Evolutionary conservation across 2,113 vertebrate species (phyloP).

Genomic region (Erinaceus europaeus): DNA sequence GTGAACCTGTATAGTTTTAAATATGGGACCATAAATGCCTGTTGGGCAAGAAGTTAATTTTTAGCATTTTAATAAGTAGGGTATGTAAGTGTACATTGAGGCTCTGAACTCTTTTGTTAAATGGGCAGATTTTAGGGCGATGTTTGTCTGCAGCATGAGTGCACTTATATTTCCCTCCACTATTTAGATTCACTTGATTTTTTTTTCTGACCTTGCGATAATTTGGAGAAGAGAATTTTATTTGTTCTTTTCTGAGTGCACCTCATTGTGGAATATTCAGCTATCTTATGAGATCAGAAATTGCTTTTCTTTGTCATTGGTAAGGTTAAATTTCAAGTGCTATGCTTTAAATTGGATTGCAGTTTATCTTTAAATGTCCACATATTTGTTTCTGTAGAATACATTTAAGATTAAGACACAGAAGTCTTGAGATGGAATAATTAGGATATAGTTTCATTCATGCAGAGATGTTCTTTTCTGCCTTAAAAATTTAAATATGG

Average conservation of each 20-base stretch:
- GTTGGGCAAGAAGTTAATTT: constrained; percentile 70
- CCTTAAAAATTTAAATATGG: neutral
- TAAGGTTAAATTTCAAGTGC: constrained; percentile 27
- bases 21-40: neutral
- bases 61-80: constrained; percentile 46
- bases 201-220: constrained; percentile 1
- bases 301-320: constrained; percentile 9
- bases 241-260: constrained; percentile 44
- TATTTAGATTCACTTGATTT: constrained; percentile 53
- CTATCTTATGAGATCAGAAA: constrained; percentile 40
- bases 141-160: constrained; percentile 58
- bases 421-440: neutral
- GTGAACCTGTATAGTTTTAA: constrained; percentile 61
- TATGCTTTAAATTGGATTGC: constrained; percentile 21
- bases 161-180: constrained; percentile 46
- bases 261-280: constrained; percentile 54
- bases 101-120: constrained; percentile 64
- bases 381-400: constrained; percentile 1
- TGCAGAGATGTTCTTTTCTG: constrained; percentile 6
- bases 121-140: constrained; percentile 62
- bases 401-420: constrained; percentile 24
- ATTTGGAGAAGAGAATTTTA: constrained; percentile 36
- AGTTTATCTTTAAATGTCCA: neutral
- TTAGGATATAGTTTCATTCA: neutral
- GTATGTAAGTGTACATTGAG: constrained; percentile 2